Conservation (phyloP, 2,797 vertebrate species). For the Coregonus ussuriensis region DNA sequence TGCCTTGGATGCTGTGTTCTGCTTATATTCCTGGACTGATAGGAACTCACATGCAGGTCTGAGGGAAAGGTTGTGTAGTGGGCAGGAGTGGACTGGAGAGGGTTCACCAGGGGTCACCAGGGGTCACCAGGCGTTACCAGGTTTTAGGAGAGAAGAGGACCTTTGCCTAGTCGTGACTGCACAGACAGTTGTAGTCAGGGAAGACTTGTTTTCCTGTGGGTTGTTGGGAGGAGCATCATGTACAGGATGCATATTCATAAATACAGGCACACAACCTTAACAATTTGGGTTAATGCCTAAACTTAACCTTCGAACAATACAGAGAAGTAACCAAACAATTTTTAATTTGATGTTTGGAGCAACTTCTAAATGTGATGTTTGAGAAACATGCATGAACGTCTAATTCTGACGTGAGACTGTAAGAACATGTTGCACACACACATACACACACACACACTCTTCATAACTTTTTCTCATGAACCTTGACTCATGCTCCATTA, state of each 20-base stretch:
- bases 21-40: neutral
- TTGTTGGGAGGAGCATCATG: neutral
- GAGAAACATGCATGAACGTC: too few species aligned
- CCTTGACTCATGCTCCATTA: conserved; percentile 60
- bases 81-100: neutral
- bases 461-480: conserved; percentile 64
- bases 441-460: neutral
- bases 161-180: neutral
- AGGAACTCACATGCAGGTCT: neutral
- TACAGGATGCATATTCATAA: neutral
- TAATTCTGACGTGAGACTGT: too few species aligned
- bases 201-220: conserved; percentile 3
- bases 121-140: too few species aligned
- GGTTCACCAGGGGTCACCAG: neutral
- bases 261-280: too few species aligned
- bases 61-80: neutral
- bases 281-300: too few species aligned
- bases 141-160: neutral
- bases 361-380: too few species aligned
- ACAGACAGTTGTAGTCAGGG: neutral
- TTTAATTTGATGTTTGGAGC: too few species aligned
- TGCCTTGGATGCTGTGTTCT: neutral
- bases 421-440: too few species aligned
- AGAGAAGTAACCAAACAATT: too few species aligned
- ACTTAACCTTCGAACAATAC: too few species aligned